Evolutionary conservation across 2,797 vertebrate species (phyloP).

Genomic region (Diplodus puntazzo): DNA sequence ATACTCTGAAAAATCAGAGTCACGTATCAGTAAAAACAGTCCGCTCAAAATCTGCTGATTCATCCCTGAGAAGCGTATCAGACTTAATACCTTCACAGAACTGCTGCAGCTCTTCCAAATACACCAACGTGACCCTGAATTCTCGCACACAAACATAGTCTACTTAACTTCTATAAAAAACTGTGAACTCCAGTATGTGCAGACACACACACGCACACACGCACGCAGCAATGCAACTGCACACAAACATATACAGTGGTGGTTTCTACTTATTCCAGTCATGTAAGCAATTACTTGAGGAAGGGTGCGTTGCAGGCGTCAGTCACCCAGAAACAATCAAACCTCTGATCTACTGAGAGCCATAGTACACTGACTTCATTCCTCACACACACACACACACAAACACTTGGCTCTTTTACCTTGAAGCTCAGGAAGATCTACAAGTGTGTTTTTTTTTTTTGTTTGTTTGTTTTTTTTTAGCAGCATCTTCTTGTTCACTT

Average conservation of each 20-base stretch:
- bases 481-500: background rate
- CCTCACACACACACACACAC: constrained; percentile 16
- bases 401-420: background rate
- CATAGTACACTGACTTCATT: constrained; percentile 34
- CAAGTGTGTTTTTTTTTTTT: constrained; percentile 17
- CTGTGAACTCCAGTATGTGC: background rate
- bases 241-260: background rate
- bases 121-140: background rate
- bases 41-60: background rate
- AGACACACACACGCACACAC: background rate
- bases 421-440: background rate
- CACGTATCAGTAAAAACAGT: background rate
- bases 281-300: constrained; percentile 69
- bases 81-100: background rate
- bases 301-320: constrained; percentile 56
- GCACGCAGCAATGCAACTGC: background rate
- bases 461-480: background rate
- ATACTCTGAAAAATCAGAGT: background rate
- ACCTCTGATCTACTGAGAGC: constrained; percentile 55
- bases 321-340: constrained; percentile 73
- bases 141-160: background rate
- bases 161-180: background rate
- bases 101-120: background rate
- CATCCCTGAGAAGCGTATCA: background rate
- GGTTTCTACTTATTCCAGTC: constrained; percentile 57